These are phyloP conservation scores for Arctopsyche grandis DNA, from an alignment of 1,140 invertebrate species.

Conservation along the genomic window DNA sequence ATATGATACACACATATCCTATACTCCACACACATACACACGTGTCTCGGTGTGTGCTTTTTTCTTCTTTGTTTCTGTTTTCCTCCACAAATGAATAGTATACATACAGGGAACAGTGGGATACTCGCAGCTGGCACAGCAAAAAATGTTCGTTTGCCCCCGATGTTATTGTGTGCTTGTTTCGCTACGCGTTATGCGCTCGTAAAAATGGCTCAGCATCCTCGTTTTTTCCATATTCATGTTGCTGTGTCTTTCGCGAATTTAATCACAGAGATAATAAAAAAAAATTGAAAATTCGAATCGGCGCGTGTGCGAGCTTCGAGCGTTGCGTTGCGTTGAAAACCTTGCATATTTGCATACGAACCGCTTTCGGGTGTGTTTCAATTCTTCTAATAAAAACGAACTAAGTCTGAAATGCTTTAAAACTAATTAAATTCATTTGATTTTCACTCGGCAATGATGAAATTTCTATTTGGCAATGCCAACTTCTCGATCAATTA, in stretches of 20 bases:
- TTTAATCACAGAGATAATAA: constrained; percentile 3
- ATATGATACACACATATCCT: constrained; percentile 26
- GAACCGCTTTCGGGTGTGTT: neutral
- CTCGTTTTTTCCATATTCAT: neutral
- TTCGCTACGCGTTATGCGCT: constrained; percentile 22
- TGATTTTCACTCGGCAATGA: too few relatives aligned
- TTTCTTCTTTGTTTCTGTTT: constrained; percentile 2
- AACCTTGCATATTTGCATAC: neutral
- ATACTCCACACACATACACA: neutral
- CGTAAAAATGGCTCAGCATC: constrained; percentile 1
- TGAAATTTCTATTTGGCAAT: too few relatives aligned
- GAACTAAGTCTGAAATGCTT: too few relatives aligned
- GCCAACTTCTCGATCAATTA: too few relatives aligned
- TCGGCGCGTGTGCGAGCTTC: too few relatives aligned
- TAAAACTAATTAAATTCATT: too few relatives aligned
- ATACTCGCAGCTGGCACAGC: constrained; percentile 36
- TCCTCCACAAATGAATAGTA: constrained; percentile 16
- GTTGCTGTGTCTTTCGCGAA: constrained; percentile 9
- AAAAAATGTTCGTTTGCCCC: constrained; percentile 14
- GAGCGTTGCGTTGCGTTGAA: neutral
- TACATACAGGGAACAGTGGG: constrained; percentile 34
- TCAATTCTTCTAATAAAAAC: too few relatives aligned
- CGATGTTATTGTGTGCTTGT: constrained; percentile 21
- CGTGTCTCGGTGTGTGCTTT: neutral
- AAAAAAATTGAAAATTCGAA: neutral